phyloP scores from a whole-genome alignment of 2,113 vertebrate genomes.

The Ptyas mucosa region DNA sequence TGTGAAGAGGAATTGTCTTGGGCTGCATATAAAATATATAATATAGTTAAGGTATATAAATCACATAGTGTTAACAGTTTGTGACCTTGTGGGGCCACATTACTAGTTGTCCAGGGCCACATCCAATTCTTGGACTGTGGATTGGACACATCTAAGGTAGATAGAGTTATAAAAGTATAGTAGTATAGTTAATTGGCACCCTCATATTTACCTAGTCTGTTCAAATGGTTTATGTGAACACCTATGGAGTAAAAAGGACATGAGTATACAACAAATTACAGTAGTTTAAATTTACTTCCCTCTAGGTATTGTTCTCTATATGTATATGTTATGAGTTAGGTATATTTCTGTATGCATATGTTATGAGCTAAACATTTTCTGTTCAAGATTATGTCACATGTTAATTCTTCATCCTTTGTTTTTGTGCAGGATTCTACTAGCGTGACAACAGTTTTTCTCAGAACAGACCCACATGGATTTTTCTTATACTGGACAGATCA shows the following conservation, averaged over 20 bases:
- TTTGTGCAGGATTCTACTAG: conserved; percentile 81
- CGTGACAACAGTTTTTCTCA: conserved; percentile 87
- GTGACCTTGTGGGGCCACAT: background rate
- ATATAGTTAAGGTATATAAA: background rate
- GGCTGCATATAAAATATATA: background rate
- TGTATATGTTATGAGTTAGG: background rate
- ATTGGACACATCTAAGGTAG: background rate
- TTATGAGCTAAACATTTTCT: background rate
- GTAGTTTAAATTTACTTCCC: background rate
- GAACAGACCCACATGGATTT: conserved; percentile 92
- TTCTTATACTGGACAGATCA: conserved; percentile 98
- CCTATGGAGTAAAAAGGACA: background rate
- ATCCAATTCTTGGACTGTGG: background rate
- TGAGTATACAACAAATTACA: background rate
- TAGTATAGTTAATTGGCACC: background rate
- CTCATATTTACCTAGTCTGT: background rate
- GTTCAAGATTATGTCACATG: background rate
- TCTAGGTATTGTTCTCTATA: background rate
- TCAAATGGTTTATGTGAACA: background rate
- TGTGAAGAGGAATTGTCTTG: background rate
- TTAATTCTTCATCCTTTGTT: conserved; percentile 21
- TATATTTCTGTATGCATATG: background rate
- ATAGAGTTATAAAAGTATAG: background rate
- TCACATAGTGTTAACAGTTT: background rate
- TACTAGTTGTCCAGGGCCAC: background rate